phyloP scores from a whole-genome alignment of 2,113 vertebrate species.

The Laticauda laticaudata region DNA sequence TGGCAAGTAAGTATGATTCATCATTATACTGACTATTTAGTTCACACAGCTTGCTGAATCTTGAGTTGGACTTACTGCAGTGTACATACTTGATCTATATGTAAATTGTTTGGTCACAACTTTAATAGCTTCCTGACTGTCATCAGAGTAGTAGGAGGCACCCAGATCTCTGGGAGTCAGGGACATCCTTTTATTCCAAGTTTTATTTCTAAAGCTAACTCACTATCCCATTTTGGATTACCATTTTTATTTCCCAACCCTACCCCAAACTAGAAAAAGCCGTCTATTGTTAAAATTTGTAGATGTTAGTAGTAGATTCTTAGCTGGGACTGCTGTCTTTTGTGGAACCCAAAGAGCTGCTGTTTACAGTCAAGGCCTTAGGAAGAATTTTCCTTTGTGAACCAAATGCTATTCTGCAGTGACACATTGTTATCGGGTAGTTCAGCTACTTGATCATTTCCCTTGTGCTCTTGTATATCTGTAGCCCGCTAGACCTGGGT shows the following conservation, averaged over 20 bases:
- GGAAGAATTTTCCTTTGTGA: not conserved
- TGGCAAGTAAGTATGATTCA: constrained; percentile 86
- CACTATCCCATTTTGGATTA: not conserved
- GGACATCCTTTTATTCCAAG: not conserved
- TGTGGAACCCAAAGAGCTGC: not conserved
- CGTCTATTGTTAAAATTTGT: not conserved
- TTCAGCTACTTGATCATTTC: not conserved
- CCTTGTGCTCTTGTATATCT: not conserved
- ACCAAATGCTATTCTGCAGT: not conserved
- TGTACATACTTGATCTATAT: not conserved
- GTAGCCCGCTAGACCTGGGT: not conserved
- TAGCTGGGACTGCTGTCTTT: not conserved
- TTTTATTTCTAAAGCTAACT: not conserved
- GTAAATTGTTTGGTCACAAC: not conserved
- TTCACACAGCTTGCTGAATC: not conserved
- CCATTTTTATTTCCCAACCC: not conserved
- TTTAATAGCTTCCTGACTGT: not conserved
- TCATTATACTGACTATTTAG: constrained; percentile 6
- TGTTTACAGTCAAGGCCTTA: not conserved
- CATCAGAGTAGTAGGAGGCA: not conserved
- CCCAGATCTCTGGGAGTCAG: not conserved
- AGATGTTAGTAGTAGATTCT: not conserved
- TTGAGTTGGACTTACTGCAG: not conserved
- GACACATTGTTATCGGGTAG: not conserved
- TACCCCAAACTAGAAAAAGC: not conserved